These are phyloP conservation scores for Lasioglossum villosulum DNA, from an alignment of 2,888 invertebrate species.

Conservation along the genomic window DNA sequence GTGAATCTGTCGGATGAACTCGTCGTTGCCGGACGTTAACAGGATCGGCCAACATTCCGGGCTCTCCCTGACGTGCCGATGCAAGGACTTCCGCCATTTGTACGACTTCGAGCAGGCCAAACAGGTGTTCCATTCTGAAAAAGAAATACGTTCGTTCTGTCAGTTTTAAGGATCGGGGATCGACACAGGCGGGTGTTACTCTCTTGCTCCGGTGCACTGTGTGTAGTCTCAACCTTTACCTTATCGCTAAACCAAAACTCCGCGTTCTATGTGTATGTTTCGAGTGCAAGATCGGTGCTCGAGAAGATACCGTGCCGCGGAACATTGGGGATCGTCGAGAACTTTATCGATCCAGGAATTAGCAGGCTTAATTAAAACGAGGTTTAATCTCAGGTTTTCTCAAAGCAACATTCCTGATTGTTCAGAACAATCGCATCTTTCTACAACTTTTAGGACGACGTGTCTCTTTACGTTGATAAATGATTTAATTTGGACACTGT, in stretches of 20 bases:
- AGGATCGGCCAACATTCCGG: slow-evolving; percentile 82
- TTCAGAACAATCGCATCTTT: too few species aligned
- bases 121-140: slow-evolving; percentile 81
- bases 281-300: slow-evolving; percentile 5
- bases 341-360: background rate
- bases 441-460: background rate
- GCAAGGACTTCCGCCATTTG: slow-evolving; percentile 83
- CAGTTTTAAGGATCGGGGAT: slow-evolving; percentile 28
- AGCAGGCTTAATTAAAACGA: background rate
- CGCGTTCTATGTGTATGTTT: slow-evolving; percentile 21
- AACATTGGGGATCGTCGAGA: background rate
- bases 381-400: background rate
- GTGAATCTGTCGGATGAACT: slow-evolving; percentile 79
- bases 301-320: background rate
- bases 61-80: slow-evolving; percentile 81
- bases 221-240: slow-evolving; percentile 12
- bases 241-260: slow-evolving; percentile 15
- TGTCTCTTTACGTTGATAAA: background rate
- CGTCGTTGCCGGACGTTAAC: slow-evolving; percentile 79
- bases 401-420: background rate
- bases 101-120: slow-evolving; percentile 82
- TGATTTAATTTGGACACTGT: background rate
- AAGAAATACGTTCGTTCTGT: slow-evolving; percentile 65
- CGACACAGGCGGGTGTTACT: slow-evolving; percentile 5
- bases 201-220: slow-evolving; percentile 7